Conservation (phyloP, 2,888 invertebrate species). For the Polymixis lichenea region DNA sequence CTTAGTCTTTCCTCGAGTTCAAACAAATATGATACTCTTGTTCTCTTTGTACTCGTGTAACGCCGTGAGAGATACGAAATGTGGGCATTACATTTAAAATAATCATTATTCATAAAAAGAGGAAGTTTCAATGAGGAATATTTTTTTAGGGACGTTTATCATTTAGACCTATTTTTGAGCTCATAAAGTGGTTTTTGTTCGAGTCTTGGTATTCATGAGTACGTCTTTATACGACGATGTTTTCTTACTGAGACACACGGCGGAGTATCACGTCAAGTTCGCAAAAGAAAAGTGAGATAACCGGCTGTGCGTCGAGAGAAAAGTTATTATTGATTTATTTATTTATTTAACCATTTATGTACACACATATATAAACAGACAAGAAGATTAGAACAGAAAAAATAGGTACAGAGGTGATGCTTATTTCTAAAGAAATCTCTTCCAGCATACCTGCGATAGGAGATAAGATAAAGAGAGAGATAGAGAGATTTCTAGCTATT, state of each 20-base stretch:
- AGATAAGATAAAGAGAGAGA: too few relatives aligned
- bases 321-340: too few relatives aligned
- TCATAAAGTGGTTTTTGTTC: slow-evolving; percentile 3
- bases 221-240: neutral
- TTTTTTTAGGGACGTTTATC: neutral
- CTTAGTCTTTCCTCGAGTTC: neutral
- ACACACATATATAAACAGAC: too few relatives aligned
- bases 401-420: too few relatives aligned
- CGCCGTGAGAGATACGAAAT: slow-evolving; percentile 5
- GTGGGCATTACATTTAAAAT: neutral
- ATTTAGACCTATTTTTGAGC: slow-evolving; percentile 15
- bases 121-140: neutral
- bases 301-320: neutral
- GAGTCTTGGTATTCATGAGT: too few relatives aligned
- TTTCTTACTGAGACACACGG: neutral
- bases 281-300: neutral
- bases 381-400: too few relatives aligned
- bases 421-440: too few relatives aligned
- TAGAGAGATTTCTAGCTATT: neutral
- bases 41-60: neutral
- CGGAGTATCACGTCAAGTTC: neutral
- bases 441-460: too few relatives aligned
- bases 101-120: slow-evolving; percentile 21
- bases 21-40: slow-evolving; percentile 9
- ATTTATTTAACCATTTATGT: too few relatives aligned